Evolutionary conservation across 2,113 vertebrate species (phyloP).

Genomic region (Muntiacus muntjak): DNA sequence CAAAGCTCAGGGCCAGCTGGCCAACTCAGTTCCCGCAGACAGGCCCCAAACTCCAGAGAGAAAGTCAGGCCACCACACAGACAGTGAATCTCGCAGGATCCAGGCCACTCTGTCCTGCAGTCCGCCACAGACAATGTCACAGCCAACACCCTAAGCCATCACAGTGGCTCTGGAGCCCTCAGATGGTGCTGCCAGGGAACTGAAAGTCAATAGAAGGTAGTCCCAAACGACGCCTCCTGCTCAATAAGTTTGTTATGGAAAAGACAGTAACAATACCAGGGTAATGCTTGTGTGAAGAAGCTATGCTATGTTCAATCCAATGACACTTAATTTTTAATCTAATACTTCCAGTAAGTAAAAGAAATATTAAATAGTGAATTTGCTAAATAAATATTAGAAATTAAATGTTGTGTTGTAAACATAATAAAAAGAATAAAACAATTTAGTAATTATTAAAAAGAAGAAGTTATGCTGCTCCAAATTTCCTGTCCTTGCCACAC

Average conservation of each 20-base stretch:
- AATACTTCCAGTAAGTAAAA: not conserved
- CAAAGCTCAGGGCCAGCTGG: not conserved
- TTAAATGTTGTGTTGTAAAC: not conserved
- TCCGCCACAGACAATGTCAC: fast-evolving
- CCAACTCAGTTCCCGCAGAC: not conserved
- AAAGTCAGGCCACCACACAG: not conserved
- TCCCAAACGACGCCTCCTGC: not conserved
- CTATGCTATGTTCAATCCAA: not conserved
- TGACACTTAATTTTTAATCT: not conserved
- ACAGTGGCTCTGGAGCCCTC: not conserved
- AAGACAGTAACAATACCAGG: not conserved
- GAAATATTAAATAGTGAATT: not conserved
- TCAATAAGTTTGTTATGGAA: not conserved
- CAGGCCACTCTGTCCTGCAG: too few species aligned
- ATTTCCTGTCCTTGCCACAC: not conserved
- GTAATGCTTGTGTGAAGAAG: not conserved
- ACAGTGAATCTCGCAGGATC: not conserved
- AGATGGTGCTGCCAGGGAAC: not conserved
- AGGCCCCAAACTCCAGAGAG: not conserved
- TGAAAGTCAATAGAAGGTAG: not conserved
- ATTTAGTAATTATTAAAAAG: not conserved
- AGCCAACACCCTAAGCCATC: not conserved
- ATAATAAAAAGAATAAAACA: not conserved
- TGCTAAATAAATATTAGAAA: not conserved
- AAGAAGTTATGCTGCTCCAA: not conserved